Evolutionary conservation across 1,140 invertebrate genomes (phyloP).

Genomic region (Meloidogyne chitwoodi): DNA sequence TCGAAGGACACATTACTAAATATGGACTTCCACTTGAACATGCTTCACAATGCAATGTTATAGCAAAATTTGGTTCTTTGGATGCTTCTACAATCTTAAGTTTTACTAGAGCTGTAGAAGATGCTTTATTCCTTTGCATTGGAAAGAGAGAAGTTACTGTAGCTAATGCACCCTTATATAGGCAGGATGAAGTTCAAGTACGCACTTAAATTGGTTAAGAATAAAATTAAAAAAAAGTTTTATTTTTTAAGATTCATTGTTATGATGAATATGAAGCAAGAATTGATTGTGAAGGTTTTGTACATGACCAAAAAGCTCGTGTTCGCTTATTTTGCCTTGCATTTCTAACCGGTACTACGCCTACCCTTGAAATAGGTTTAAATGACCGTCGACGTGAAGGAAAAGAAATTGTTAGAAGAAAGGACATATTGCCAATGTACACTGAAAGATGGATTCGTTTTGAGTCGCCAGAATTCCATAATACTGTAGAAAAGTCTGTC

Average conservation of each 20-base stretch:
- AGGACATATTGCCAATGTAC: slow-evolving; percentile 97
- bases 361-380: slow-evolving; percentile 88
- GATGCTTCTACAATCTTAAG: slow-evolving; percentile 82
- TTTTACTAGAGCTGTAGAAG: slow-evolving; percentile 82
- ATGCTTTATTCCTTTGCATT: slow-evolving; percentile 76
- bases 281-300: slow-evolving; percentile 77
- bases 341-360: slow-evolving; percentile 77
- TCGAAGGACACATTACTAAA: slow-evolving; percentile 85
- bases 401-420: slow-evolving; percentile 93
- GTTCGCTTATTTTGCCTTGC: slow-evolving; percentile 90
- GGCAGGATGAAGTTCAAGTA: slow-evolving; percentile 90
- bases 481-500: slow-evolving; percentile 82
- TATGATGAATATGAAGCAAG: slow-evolving; percentile 94
- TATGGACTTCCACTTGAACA: slow-evolving; percentile 92
- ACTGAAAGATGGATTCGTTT: slow-evolving; percentile 98
- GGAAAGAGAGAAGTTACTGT: slow-evolving; percentile 79
- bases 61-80: slow-evolving; percentile 89
- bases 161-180: slow-evolving; percentile 72
- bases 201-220: background rate
- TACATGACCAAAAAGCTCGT: slow-evolving; percentile 85
- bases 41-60: slow-evolving; percentile 80
- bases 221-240: background rate
- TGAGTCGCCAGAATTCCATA: slow-evolving; percentile 88
- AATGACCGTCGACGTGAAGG: slow-evolving; percentile 91
- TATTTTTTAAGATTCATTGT: slow-evolving; percentile 48